Conservation (phyloP, 2,113 vertebrate species). For the Callipepla squamata region DNA sequence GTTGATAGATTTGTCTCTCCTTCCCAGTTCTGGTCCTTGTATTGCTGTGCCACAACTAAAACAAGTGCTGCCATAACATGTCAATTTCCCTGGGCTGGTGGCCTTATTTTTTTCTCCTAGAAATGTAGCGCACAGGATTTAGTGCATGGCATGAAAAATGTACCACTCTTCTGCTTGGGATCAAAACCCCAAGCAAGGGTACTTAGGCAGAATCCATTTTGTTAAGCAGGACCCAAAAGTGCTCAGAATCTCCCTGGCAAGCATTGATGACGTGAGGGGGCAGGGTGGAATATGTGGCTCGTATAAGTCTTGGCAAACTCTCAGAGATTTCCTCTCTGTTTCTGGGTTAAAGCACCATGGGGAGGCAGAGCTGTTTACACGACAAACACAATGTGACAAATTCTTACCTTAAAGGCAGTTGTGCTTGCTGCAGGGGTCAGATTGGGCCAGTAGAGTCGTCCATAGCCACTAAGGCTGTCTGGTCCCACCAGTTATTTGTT, state of each 20-base stretch:
- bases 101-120: background rate
- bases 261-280: background rate
- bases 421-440: background rate
- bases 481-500: fast-evolving
- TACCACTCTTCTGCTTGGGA: background rate
- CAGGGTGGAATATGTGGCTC: background rate
- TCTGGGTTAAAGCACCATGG: background rate
- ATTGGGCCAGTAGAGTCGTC: background rate
- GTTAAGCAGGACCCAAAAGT: background rate
- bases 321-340: background rate
- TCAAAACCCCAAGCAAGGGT: background rate
- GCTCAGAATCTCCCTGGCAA: background rate
- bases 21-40: background rate
- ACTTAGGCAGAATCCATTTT: background rate
- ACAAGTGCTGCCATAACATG: background rate
- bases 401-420: background rate
- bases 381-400: background rate
- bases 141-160: background rate
- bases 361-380: background rate
- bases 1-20: background rate
- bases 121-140: background rate
- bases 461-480: background rate
- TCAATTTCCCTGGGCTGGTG: background rate
- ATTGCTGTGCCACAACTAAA: background rate
- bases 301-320: background rate